Conservation (phyloP, 2,113 vertebrate genomes). For the Merops nubicus region DNA sequence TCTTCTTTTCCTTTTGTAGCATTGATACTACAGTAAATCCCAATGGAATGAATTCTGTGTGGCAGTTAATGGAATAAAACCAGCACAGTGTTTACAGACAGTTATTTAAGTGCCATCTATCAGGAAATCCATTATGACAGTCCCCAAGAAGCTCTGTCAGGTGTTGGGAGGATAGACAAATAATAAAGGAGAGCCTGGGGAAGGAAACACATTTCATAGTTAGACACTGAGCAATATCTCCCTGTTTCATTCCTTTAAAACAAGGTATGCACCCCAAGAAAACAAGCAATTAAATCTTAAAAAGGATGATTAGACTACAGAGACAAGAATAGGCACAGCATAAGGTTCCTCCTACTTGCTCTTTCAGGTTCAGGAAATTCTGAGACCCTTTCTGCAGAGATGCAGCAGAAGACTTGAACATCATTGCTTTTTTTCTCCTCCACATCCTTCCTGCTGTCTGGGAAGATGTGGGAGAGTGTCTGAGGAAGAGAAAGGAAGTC, state of each 20-base stretch:
- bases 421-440: background rate
- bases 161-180: background rate
- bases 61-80: background rate
- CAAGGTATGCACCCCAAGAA: background rate
- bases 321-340: background rate
- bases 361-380: background rate
- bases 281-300: background rate
- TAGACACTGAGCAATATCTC: background rate
- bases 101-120: background rate
- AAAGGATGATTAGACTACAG: background rate
- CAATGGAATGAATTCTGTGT: background rate
- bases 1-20: background rate
- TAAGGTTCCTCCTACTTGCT: background rate
- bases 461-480: background rate
- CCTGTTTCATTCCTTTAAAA: background rate
- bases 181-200: background rate
- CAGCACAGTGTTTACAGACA: background rate
- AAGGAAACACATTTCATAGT: background rate
- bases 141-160: background rate
- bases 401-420: background rate
- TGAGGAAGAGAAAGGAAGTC: background rate
- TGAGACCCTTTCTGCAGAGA: background rate
- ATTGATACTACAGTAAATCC: background rate
- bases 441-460: background rate
- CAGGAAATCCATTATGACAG: background rate